Evolutionary conservation across 1,140 invertebrate genomes (phyloP).

Genomic region (Drosophila albomicans): DNA sequence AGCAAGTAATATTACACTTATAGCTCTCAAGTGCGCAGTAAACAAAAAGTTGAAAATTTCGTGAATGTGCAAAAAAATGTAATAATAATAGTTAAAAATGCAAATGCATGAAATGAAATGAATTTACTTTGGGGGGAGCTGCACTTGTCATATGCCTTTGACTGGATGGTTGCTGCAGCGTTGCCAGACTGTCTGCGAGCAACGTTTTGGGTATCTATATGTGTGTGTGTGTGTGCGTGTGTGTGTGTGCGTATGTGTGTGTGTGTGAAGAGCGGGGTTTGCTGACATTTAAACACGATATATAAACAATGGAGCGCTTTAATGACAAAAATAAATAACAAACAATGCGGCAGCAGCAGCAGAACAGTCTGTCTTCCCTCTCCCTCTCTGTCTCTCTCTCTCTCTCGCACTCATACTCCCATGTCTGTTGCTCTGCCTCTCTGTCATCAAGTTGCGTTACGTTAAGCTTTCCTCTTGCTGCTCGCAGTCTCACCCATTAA

Average conservation of each 20-base stretch:
- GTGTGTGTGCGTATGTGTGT: not conserved
- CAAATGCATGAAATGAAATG: slow-evolving; percentile 39
- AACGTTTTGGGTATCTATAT: not conserved
- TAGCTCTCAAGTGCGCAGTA: too few species aligned
- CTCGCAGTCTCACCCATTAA: slow-evolving; percentile 51
- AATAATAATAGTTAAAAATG: slow-evolving; percentile 27
- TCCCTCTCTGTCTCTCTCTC: too few species aligned
- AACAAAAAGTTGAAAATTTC: not conserved
- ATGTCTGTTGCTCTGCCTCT: slow-evolving; percentile 8
- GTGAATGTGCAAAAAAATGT: not conserved
- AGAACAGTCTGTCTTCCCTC: too few species aligned
- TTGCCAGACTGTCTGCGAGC: slow-evolving; percentile 18
- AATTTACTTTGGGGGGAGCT: slow-evolving; percentile 30
- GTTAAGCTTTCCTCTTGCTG: slow-evolving; percentile 28
- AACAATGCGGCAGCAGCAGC: slow-evolving; percentile 33
- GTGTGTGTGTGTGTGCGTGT: slow-evolving; percentile 6
- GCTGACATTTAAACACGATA: slow-evolving; percentile 69
- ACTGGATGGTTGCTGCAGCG: slow-evolving; percentile 19
- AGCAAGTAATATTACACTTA: too few species aligned
- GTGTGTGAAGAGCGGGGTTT: not conserved
- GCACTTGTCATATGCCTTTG: slow-evolving; percentile 36
- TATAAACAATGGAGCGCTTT: slow-evolving; percentile 68
- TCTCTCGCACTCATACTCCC: not conserved
- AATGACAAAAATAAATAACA: slow-evolving; percentile 54
- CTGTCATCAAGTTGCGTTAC: slow-evolving; percentile 31